Conservation (phyloP, 2,797 vertebrate genomes). For the Cryptoblepharus egeriae region DNA sequence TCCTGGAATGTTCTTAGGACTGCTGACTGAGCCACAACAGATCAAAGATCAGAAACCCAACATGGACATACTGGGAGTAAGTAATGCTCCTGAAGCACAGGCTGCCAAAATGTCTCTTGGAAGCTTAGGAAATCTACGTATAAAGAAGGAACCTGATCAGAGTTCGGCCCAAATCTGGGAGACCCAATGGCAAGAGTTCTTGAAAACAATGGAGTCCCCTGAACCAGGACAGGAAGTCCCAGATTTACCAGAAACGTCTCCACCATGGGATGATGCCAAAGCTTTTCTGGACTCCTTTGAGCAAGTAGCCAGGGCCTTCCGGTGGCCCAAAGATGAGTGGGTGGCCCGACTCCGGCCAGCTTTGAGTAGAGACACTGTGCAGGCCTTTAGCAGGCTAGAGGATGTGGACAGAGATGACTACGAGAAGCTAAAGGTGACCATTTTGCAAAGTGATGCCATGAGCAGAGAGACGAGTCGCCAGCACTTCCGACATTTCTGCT, state of each 20-base stretch:
- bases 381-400: not conserved
- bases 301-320: slow-evolving; percentile 27
- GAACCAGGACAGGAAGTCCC: not conserved
- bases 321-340: slow-evolving; percentile 32
- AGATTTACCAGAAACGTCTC: not conserved
- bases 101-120: not conserved
- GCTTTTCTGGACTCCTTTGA: too few species aligned
- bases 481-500: slow-evolving; percentile 16
- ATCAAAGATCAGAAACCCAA: not conserved
- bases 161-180: slow-evolving; percentile 9
- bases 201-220: not conserved
- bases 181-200: slow-evolving; percentile 1
- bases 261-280: not conserved
- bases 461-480: slow-evolving; percentile 9
- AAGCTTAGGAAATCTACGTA: not conserved
- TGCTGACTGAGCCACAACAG: not conserved
- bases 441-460: slow-evolving; percentile 6
- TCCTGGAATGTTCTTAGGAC: not conserved
- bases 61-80: not conserved
- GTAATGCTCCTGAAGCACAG: not conserved
- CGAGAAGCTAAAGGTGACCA: slow-evolving; percentile 29
- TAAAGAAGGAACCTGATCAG: slow-evolving; percentile 5
- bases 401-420: slow-evolving; percentile 11
- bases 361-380: not conserved
- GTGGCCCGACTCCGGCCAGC: not conserved